Evolutionary conservation across 2,113 vertebrate genomes (phyloP), one percentile per base, ranked within the genome.

Genomic region (Lutjanus erythropterus): DNA sequence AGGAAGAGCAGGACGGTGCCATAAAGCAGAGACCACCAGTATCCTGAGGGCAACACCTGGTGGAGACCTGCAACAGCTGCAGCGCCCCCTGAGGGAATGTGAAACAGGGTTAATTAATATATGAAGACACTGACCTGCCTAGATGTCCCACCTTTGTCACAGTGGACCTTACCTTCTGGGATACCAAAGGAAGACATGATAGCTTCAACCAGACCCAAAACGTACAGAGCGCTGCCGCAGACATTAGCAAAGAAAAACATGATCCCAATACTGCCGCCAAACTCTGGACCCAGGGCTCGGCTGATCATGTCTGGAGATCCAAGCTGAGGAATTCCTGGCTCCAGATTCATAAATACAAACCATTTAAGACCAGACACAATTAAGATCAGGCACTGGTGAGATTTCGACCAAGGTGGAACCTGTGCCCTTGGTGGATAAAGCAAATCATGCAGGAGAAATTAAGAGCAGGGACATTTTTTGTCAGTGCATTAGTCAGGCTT

Each of bases 241-340:
- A 97, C 95, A 0, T 97, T 97, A 62, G 96, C 97, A 52, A 97
- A 90, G 85, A 97, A 97, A 93, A 97, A 97, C 96, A 97, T 96
- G 78, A 97, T 95, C 1, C 97, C 96, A 0, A 97, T 96, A 80
- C 96, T 97, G 73, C 97, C 96, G 0, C 97, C 97, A 0, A 97
- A 96, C 89, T 97, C 97, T 0, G 97, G 96, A 37, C 97, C 97
- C 71, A 97, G 78, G 2, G 97, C 97, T 71, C 96, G 94, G 81
- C 97, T 97, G 89, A 97, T 97, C 97, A 97, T 97, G 82, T 97
- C 97, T 97, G 85, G 41, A 33, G 12, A 61, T 59, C 18, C 18
- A 39, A 52, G 42, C 60, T 84, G n/a, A 90, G 62, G 65, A 0
- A 0, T 42, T 88, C 93, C 70, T 92, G 86, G 89, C 10, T 60